Evolutionary conservation across 1,140 invertebrate species (phyloP).

Genomic region (Pseudomyrmex concolor): DNA sequence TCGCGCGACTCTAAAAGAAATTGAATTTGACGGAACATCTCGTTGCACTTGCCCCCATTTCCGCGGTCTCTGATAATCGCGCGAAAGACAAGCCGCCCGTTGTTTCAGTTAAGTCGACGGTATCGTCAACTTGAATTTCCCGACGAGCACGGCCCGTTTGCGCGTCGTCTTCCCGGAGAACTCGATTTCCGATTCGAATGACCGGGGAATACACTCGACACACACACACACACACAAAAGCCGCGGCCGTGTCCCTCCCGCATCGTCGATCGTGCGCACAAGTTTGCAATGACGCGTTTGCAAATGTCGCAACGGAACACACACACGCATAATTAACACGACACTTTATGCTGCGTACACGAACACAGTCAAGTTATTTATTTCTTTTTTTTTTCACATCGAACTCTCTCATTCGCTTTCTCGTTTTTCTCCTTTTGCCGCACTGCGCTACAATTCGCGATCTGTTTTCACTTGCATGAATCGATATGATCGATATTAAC

Average conservation of each 20-base stretch:
- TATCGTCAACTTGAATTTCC: constrained; percentile 56
- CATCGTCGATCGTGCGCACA: too few species aligned
- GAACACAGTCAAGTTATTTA: neutral
- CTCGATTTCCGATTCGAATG: constrained; percentile 54
- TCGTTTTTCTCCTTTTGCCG: constrained; percentile 45
- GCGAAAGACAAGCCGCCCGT: constrained; percentile 58
- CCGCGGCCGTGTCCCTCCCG: too few species aligned
- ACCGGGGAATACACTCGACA: neutral
- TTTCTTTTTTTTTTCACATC: constrained; percentile 14
- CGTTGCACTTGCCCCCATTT: constrained; percentile 68
- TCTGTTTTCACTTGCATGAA: constrained; percentile 65
- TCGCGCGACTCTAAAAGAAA: constrained; percentile 52
- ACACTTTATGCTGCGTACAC: too few species aligned
- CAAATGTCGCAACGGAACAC: neutral
- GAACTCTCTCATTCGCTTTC: constrained; percentile 35
- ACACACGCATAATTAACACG: neutral
- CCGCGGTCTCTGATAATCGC: constrained; percentile 57
- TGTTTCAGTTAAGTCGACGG: constrained; percentile 43
- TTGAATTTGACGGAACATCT: constrained; percentile 68
- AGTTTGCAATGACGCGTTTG: too few species aligned
- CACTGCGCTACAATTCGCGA: constrained; percentile 51
- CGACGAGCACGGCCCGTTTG: constrained; percentile 26
- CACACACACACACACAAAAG: neutral
- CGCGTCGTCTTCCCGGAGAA: constrained; percentile 23
- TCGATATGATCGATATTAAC: constrained; percentile 52